A percentile compares a stretch with the other conserved stretches of the same genome.
Evolutionary conservation across 2,113 vertebrate species (phyloP).

Genomic region (Zonotrichia leucophrys): DNA sequence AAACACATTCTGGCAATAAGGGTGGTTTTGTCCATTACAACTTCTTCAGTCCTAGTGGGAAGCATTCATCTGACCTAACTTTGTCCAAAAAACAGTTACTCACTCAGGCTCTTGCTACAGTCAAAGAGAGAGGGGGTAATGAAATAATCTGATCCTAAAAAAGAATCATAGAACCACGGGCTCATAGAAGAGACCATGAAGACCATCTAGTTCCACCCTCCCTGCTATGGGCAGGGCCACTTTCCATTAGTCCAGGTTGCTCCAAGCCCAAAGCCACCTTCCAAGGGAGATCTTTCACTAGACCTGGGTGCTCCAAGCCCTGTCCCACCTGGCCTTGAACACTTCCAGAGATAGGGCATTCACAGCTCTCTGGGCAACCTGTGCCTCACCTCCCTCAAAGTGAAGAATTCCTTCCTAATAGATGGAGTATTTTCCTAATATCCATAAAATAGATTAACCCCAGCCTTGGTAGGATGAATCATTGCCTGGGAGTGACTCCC

Average conservation of each 20-base stretch:
- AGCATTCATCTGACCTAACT: not conserved
- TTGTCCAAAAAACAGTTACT: not conserved
- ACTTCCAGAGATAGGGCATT: not conserved
- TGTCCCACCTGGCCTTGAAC: accelerated
- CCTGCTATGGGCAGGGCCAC: not conserved
- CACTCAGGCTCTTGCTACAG: not conserved
- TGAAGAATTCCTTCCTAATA: not conserved
- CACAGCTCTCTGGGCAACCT: not conserved
- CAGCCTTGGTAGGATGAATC: not conserved
- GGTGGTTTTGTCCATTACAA: not conserved
- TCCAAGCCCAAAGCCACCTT: not conserved
- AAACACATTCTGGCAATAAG: not conserved
- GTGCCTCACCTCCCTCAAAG: not conserved
- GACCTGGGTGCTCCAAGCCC: not conserved
- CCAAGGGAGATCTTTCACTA: not conserved
- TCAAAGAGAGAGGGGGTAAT: not conserved
- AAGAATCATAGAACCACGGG: not conserved
- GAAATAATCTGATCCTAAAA: not conserved
- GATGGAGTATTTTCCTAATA: not conserved
- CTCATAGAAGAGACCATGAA: not conserved
- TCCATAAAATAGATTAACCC: not conserved
- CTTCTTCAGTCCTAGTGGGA: not conserved
- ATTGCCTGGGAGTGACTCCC: not conserved
- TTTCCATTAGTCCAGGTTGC: not conserved
- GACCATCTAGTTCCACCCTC: not conserved